A percentile compares a stretch with the other conserved stretches of the same genome.
Conservation (phyloP, 53 echinoderm and acorn worm species). For the Arbacia lixula region DNA sequence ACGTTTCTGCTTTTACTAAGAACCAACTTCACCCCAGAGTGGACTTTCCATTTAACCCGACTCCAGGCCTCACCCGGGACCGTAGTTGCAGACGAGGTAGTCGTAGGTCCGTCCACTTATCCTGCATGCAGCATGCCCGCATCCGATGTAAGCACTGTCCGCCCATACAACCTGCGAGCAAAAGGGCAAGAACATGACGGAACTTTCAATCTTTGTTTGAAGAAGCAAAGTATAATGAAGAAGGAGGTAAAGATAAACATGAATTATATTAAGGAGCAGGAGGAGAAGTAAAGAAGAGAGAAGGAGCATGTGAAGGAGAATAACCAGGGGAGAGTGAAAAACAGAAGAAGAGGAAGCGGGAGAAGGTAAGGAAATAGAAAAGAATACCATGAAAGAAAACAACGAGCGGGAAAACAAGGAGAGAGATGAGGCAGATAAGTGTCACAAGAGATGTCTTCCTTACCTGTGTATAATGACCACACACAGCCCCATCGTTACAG, state of each 20-base stretch:
- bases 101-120: not conserved
- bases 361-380: not conserved
- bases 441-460: not conserved
- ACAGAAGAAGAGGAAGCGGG: not conserved
- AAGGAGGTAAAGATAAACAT: no score
- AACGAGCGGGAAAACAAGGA: not conserved
- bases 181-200: no score
- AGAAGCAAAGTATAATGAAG: no score
- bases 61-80: constrained; percentile 15
- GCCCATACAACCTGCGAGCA: constrained; percentile 34
- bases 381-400: not conserved
- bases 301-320: not conserved
- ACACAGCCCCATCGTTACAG: constrained; percentile 13
- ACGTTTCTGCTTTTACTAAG: no score
- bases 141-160: not conserved
- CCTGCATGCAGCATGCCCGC: constrained; percentile 18
- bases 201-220: no score
- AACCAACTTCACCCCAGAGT: no score
- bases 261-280: not conserved
- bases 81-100: constrained; percentile 39
- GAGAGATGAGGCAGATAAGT: not conserved
- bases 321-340: not conserved
- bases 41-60: no score
- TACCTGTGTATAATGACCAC: constrained; percentile 47
- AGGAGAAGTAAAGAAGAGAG: not conserved